These are phyloP conservation scores for Alcedo atthis DNA, from an alignment of 2,797 vertebrate genomes.

Conservation along the genomic window DNA sequence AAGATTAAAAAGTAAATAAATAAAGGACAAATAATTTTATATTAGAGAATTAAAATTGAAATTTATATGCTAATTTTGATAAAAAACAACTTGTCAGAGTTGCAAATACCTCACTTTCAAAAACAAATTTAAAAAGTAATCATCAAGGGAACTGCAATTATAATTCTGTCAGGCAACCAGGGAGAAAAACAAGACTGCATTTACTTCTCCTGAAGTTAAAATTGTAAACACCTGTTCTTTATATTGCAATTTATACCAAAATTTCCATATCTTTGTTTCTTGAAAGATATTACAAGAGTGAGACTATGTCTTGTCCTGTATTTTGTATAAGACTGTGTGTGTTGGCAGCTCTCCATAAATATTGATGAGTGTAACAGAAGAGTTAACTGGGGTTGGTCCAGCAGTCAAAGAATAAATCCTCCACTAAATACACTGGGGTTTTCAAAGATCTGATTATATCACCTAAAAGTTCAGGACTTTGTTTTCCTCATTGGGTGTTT, in stretches of 20 bases:
- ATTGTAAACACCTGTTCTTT: conserved; percentile 51
- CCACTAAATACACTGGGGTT: neutral
- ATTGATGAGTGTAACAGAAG: conserved; percentile 58
- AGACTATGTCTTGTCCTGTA: neutral
- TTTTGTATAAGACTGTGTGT: neutral
- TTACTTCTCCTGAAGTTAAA: conserved; percentile 50
- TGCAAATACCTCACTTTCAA: conserved; percentile 47
- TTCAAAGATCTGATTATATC: conserved; percentile 43
- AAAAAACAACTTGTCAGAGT: neutral
- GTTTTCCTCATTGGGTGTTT: neutral
- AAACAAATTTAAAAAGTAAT: conserved; percentile 46
- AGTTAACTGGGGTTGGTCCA: conserved; percentile 59
- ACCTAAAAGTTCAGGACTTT: conserved; percentile 36
- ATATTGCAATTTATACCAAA: neutral
- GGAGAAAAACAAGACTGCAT: conserved; percentile 40
- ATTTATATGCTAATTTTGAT: neutral
- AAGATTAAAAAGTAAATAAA: neutral
- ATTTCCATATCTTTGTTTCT: conserved; percentile 19
- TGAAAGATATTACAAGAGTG: neutral
- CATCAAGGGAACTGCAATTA: conserved; percentile 7
- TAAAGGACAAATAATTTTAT: neutral
- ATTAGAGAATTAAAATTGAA: conserved; percentile 31
- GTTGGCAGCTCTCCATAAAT: conserved; percentile 32
- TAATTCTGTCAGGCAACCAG: conserved; percentile 19
- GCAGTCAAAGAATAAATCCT: conserved; percentile 42